Evolutionary conservation across 2,113 vertebrate species (phyloP).

Genomic region (Petromus typicus): DNA sequence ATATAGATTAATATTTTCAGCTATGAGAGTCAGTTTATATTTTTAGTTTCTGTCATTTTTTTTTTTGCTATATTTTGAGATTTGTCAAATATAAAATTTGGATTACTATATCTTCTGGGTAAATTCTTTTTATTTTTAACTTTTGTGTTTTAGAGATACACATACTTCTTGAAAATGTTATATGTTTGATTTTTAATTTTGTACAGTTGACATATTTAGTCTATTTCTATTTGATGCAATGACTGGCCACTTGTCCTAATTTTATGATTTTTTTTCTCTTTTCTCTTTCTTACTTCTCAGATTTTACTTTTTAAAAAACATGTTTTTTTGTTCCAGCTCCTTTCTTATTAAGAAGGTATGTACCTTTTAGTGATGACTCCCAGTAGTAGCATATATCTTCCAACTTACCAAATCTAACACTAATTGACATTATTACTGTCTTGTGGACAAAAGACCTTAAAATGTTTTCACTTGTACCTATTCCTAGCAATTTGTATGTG

Average conservation of each 20-base stretch:
- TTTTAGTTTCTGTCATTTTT: not conserved
- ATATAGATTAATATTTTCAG: not conserved
- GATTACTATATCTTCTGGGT: not conserved
- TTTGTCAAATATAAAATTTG: not conserved
- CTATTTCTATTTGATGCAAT: not conserved
- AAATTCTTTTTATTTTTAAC: not conserved
- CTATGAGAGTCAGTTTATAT: not conserved
- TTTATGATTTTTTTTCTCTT: not conserved
- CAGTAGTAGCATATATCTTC: not conserved
- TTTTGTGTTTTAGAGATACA: not conserved
- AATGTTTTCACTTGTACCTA: not conserved
- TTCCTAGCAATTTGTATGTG: not conserved
- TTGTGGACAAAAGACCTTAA: not conserved
- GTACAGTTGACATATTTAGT: not conserved
- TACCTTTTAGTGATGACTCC: not conserved
- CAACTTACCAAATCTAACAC: not conserved
- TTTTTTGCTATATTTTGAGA: not conserved
- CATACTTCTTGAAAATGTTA: not conserved
- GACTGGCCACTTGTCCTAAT: not conserved
- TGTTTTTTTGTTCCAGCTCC: not conserved
- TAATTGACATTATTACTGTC: slow-evolving; percentile 1
- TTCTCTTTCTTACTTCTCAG: not conserved
- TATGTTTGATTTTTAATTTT: not conserved
- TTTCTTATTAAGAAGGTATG: not conserved
- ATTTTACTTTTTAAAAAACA: not conserved